Evolutionary conservation across 1,140 invertebrate species (phyloP).

Genomic region (Drosophila baimaii): DNA sequence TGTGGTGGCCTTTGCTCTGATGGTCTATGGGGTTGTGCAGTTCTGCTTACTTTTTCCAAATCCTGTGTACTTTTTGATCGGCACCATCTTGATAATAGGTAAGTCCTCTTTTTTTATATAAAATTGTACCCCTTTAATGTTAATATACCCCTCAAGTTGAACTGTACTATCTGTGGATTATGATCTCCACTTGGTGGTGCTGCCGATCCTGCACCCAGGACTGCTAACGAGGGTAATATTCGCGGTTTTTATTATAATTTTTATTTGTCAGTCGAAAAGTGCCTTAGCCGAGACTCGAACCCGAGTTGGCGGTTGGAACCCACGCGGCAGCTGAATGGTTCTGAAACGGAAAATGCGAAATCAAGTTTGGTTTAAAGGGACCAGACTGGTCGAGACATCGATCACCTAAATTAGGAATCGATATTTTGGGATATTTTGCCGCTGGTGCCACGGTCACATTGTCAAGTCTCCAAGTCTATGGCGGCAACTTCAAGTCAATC

Average conservation of each 20-base stretch:
- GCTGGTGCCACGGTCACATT: too few species aligned
- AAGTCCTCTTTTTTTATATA: not conserved
- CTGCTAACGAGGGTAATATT: constrained; percentile 6
- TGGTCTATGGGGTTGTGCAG: not conserved
- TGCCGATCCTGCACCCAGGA: constrained; percentile 19
- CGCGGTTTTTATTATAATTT: too few species aligned
- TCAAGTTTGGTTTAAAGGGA: too few species aligned
- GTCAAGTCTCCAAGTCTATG: too few species aligned
- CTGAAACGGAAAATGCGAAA: too few species aligned
- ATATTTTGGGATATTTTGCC: too few species aligned
- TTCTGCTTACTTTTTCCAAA: not conserved
- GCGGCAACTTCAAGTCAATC: constrained; percentile 1
- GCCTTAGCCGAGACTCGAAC: not conserved
- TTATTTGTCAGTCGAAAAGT: not conserved
- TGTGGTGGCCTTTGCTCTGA: not conserved
- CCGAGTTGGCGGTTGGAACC: too few species aligned
- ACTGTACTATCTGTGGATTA: constrained; percentile 28
- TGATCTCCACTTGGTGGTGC: constrained; percentile 39
- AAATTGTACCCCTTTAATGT: not conserved
- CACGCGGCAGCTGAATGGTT: too few species aligned
- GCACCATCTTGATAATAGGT: not conserved
- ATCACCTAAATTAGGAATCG: too few species aligned
- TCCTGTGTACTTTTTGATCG: not conserved
- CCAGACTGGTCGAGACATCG: too few species aligned
- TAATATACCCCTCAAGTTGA: constrained; percentile 5